A percentile compares a stretch with the other conserved stretches of the same genome.
These are phyloP conservation scores for Hyla sarda DNA, from an alignment of 2,113 vertebrate species.

Conservation along the genomic window DNA sequence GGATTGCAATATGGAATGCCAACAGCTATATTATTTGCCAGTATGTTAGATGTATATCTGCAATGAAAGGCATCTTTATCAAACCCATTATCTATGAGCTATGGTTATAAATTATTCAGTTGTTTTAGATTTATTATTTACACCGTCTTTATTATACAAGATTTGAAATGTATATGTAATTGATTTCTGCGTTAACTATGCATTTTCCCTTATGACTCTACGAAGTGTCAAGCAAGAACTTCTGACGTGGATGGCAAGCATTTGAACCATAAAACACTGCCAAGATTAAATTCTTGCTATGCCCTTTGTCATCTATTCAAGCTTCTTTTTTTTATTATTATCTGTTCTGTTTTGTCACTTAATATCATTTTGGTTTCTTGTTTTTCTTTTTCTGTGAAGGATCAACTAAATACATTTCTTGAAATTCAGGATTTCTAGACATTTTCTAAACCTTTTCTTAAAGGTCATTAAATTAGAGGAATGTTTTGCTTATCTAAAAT, in stretches of 20 bases:
- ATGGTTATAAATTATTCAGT: background rate
- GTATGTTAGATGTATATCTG: background rate
- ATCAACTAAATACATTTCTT: background rate
- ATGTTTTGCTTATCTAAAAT: background rate
- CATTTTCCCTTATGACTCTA: background rate
- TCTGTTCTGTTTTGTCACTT: background rate
- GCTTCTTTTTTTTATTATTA: too few species aligned
- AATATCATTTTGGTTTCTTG: background rate
- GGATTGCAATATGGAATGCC: background rate
- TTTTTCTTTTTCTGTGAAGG: background rate
- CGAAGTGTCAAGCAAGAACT: background rate
- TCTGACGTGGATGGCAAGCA: background rate
- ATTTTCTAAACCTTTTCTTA: background rate
- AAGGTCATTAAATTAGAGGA: background rate
- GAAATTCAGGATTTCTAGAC: background rate
- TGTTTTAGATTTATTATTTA: background rate
- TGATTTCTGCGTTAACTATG: background rate
- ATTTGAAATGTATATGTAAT: conserved; percentile 2
- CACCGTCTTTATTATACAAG: background rate
- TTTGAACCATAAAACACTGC: background rate
- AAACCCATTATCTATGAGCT: background rate
- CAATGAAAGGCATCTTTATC: background rate
- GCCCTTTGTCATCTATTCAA: conserved; percentile 32
- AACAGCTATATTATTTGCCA: background rate
- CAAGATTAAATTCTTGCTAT: background rate